Percentiles rank a stretch among this genome's conserved stretches.
Conservation (phyloP, 2,888 invertebrate species). For the Neoaliturus tenellus region DNA sequence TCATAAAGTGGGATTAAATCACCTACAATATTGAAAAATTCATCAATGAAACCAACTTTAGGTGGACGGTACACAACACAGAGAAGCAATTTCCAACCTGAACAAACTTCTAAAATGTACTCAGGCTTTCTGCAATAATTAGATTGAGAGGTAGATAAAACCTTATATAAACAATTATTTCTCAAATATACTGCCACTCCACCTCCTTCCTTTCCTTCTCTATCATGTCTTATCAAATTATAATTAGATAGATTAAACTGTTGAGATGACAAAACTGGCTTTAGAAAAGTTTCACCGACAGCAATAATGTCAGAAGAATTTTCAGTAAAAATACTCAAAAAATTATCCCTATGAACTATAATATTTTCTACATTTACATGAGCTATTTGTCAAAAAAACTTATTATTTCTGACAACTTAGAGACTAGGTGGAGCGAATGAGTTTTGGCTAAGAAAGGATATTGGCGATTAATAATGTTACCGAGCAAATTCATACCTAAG, state of each 20-base stretch:
- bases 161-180: background rate
- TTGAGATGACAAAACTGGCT: background rate
- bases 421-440: too few species aligned
- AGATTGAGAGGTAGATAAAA: background rate
- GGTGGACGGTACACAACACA: slow-evolving; percentile 9
- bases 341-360: background rate
- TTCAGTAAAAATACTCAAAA: background rate
- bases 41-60: background rate
- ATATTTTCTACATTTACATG: slow-evolving; percentile 19
- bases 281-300: background rate
- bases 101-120: background rate
- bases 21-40: background rate
- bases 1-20: slow-evolving; percentile 11
- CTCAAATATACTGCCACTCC: background rate
- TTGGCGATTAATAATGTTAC: too few species aligned
- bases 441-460: too few species aligned
- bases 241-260: background rate
- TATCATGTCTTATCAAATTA: slow-evolving; percentile 20
- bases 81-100: slow-evolving; percentile 6
- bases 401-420: too few species aligned
- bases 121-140: background rate
- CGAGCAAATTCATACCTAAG: too few species aligned
- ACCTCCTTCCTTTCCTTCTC: slow-evolving; percentile 21
- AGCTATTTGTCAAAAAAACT: slow-evolving; percentile 19
- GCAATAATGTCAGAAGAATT: too few species aligned